These are phyloP conservation scores for Tridacna gigas DNA, from an alignment of 2,888 invertebrate genomes.

Conservation along the genomic window DNA sequence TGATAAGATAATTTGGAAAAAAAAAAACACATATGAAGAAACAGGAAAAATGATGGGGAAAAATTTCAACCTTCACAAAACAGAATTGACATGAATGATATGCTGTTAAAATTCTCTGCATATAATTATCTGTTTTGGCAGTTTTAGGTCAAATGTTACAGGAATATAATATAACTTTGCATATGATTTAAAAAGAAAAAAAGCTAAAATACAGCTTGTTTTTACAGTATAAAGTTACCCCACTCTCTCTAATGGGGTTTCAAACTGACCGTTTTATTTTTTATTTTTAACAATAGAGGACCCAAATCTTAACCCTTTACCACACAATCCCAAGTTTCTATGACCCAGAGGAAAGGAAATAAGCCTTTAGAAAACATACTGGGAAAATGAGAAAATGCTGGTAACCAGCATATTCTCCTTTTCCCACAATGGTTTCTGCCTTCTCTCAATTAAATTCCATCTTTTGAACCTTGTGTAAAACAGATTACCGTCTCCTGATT, in stretches of 20 bases:
- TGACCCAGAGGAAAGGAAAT: not conserved
- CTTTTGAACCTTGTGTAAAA: constrained; percentile 2
- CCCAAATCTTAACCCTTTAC: too few relatives aligned
- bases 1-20: not conserved
- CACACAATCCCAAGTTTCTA: not conserved
- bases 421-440: not conserved
- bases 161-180: too few relatives aligned
- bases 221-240: not conserved
- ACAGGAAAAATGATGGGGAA: not conserved
- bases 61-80: not conserved
- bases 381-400: not conserved
- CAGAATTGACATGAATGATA: not conserved
- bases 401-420: not conserved
- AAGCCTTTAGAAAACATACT: not conserved
- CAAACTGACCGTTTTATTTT: too few relatives aligned
- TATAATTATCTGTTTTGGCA: not conserved
- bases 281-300: too few relatives aligned
- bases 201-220: not conserved
- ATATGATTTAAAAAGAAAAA: not conserved
- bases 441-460: not conserved
- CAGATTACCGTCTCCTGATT: too few relatives aligned
- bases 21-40: not conserved
- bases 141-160: too few relatives aligned
- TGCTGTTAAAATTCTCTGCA: not conserved
- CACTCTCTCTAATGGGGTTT: too few relatives aligned